Evolutionary conservation across 1,140 invertebrate species (phyloP).

Genomic region (Meloidogyne exigua): DNA sequence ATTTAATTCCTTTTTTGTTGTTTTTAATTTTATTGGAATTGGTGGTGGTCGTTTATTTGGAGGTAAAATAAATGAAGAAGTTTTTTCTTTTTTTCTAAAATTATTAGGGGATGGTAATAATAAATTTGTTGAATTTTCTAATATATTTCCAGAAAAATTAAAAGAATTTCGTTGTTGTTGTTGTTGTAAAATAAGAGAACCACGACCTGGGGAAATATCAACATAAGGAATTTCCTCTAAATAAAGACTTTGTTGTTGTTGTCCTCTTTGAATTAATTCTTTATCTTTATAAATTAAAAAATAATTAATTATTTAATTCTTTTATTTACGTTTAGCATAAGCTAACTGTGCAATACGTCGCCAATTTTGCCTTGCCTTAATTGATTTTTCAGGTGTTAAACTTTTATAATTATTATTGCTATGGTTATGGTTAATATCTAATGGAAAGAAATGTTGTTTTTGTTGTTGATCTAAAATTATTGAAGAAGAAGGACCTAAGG

Average conservation of each 20-base stretch:
- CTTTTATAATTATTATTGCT: constrained; percentile 16
- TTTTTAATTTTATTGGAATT: constrained; percentile 16
- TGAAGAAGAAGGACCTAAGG: neutral
- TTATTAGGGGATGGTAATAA: neutral
- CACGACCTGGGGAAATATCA: constrained; percentile 40
- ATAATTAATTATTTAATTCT: neutral
- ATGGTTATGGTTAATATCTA: constrained; percentile 15
- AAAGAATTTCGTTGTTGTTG: neutral
- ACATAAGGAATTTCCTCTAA: constrained; percentile 46
- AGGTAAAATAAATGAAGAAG: neutral
- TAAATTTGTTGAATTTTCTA: too few species aligned
- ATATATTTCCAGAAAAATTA: too few species aligned
- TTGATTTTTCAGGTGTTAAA: constrained; percentile 28
- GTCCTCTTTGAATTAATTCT: constrained; percentile 35
- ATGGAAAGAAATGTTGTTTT: neutral
- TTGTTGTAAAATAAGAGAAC: neutral
- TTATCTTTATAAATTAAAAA: constrained; percentile 13
- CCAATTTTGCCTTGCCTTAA: constrained; percentile 49
- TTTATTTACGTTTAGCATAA: constrained; percentile 47
- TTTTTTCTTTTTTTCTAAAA: neutral
- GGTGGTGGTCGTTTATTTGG: constrained; percentile 14
- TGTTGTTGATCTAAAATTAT: neutral
- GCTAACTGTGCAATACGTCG: constrained; percentile 45
- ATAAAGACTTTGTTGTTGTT: neutral
- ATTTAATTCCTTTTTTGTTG: neutral